Percentiles rank a stretch among this genome's conserved stretches.
phyloP scores from a whole-genome alignment of 2,113 vertebrate species.

The Atherinomorus stipes region DNA sequence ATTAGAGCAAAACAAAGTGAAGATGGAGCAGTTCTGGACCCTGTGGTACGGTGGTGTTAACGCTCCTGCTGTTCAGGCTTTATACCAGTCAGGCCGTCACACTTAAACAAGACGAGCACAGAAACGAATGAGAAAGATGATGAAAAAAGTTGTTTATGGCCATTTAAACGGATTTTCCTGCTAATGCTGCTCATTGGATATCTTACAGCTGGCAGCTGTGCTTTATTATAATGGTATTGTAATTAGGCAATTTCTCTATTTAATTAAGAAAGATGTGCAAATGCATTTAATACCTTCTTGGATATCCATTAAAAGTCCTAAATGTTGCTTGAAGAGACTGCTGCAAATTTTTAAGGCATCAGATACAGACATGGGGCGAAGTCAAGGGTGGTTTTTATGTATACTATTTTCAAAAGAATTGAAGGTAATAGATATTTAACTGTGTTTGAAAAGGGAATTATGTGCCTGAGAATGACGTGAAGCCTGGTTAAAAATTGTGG shows the following conservation, averaged over 20 bases:
- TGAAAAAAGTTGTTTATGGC: conserved; percentile 22
- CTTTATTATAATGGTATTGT: conserved; percentile 12
- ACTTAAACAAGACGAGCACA: conserved; percentile 12
- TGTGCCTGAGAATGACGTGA: too few species aligned
- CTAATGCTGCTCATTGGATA: conserved; percentile 15
- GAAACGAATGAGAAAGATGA: conserved; percentile 10
- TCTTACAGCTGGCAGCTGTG: conserved; percentile 16
- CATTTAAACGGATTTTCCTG: conserved; percentile 27
- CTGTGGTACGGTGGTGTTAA: not conserved
- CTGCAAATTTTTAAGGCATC: too few species aligned
- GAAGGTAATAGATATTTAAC: too few species aligned
- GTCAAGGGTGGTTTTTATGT: too few species aligned
- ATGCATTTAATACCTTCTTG: not conserved
- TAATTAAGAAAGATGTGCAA: not conserved
- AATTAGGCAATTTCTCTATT: not conserved
- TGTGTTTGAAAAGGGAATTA: too few species aligned
- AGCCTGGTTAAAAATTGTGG: too few species aligned
- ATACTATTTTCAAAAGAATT: too few species aligned
- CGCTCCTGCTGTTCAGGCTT: not conserved
- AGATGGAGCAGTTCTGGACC: not conserved
- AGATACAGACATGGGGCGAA: too few species aligned
- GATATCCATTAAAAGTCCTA: not conserved
- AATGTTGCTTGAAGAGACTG: not conserved
- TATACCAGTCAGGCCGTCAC: not conserved
- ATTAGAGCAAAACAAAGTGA: not conserved